Conservation (phyloP, 2,113 vertebrate genomes). For the Sapayoa aenigma region DNA sequence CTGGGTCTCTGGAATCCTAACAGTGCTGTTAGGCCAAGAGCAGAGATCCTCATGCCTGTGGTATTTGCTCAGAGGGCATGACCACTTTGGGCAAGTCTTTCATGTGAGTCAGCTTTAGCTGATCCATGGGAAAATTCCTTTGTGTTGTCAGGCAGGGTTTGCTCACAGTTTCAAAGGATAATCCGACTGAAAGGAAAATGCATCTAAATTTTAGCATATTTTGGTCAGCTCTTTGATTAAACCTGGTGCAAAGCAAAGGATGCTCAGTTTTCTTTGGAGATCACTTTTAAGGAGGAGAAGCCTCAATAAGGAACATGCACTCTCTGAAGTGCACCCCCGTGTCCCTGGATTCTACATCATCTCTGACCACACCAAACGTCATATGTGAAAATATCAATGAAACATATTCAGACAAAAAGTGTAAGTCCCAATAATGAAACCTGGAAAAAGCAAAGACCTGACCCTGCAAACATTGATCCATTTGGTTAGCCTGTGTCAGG, state of each 20-base stretch:
- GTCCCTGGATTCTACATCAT: neutral
- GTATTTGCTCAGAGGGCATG: constrained; percentile 83
- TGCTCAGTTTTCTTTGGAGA: neutral
- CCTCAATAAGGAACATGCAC: neutral
- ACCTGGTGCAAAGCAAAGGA: neutral
- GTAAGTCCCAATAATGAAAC: neutral
- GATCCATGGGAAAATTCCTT: constrained; percentile 84
- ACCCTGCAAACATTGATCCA: neutral
- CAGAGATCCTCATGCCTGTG: constrained; percentile 77
- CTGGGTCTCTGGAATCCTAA: constrained; percentile 65
- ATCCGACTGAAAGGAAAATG: constrained; percentile 64
- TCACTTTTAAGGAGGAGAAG: neutral
- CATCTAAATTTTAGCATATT: constrained; percentile 49
- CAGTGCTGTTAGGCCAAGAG: constrained; percentile 68
- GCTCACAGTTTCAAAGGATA: constrained; percentile 74
- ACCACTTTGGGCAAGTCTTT: constrained; percentile 82
- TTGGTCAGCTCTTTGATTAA: neutral
- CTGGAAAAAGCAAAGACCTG: neutral
- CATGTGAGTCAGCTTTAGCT: constrained; percentile 82
- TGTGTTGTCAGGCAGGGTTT: constrained; percentile 80
- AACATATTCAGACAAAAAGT: neutral
- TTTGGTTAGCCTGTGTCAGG: neutral
- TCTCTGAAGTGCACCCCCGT: neutral
- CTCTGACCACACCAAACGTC: neutral
- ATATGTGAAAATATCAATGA: neutral